Base-by-base conservation (phyloP, 2,113 vertebrate species). In the Peromyscus californicus region DNA sequence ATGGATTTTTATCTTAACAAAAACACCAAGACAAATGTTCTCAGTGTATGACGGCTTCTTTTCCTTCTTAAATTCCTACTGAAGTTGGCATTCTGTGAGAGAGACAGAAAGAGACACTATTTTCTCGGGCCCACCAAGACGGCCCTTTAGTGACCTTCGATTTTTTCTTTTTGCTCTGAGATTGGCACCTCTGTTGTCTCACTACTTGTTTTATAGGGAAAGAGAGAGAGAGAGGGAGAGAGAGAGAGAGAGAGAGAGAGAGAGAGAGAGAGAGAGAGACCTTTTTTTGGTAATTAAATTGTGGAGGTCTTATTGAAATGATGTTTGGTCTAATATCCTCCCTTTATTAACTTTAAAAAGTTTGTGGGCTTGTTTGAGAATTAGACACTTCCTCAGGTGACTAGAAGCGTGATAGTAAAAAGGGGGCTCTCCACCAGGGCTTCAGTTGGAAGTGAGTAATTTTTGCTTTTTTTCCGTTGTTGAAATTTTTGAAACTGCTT, bases 221-320 rank as follows among this genome's bases (percentile, higher is more conserved):
- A 65, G 21, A 63, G 5, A 63, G 9, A 48, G 45, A 48, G 45
- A 48, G 4, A 48, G 45, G 6, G 45, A 48, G 45, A 48, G 45
- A 48, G 45, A 48, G 4, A 5, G 45, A 48, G 45, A 5, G 4
- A 5, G 45, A 48, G 45, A 5, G 4, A 5, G 4, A 48, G 45
- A 5, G 4, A 5, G 45, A 48, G 45, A 5, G 45, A 48, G 45
- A 5, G 45, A 48, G 45, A 5, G 4, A 48, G 75, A 59, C 36
- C 72, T 88, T 83, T 70, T 70, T 93, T 45, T 91, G 24, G 76
- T 92, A 91, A 93, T 93, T 92, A 75, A 93, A 42, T 96, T 78
- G 61, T 94, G 95, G 36, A 83, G 12, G 10, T 84, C 93, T n/a
- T 89, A 31, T n/a, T 67, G 29, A 95, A 95, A 69, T 89, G 9